Conservation (phyloP, 2,797 vertebrate species). For the Manis pentadactyla region DNA sequence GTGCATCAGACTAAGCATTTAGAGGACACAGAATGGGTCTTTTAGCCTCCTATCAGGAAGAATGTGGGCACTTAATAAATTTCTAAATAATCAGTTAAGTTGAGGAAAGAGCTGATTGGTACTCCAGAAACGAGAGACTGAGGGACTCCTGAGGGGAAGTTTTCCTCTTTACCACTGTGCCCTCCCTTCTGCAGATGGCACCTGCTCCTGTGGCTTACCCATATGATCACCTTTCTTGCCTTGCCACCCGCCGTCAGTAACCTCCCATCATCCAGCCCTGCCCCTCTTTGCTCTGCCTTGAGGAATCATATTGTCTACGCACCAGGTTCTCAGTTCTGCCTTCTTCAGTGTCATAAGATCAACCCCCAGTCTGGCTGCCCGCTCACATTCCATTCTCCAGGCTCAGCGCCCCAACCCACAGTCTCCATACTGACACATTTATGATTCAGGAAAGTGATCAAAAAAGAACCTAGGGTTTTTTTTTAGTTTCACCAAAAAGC, state of each 20-base stretch:
- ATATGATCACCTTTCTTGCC: not conserved
- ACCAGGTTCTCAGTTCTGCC: not conserved
- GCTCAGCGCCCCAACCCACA: not conserved
- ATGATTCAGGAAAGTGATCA: not conserved
- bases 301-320: not conserved
- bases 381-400: not conserved
- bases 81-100: not conserved
- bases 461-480: not conserved
- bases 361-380: not conserved
- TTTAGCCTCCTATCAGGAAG: not conserved
- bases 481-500: conserved; percentile 3
- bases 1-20: not conserved
- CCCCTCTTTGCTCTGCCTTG: not conserved
- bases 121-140: not conserved
- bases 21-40: not conserved
- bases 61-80: not conserved
- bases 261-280: not conserved
- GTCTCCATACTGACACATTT: not conserved
- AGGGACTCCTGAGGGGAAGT: not conserved
- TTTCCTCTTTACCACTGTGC: not conserved
- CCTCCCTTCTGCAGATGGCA: not conserved
- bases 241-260: not conserved
- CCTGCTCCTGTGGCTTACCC: not conserved
- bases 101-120: not conserved
- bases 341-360: not conserved